Evolutionary conservation across 2,113 vertebrate genomes (phyloP), one percentile per base, ranked within the genome.

Genomic region (Drymodes brunneopygia): DNA sequence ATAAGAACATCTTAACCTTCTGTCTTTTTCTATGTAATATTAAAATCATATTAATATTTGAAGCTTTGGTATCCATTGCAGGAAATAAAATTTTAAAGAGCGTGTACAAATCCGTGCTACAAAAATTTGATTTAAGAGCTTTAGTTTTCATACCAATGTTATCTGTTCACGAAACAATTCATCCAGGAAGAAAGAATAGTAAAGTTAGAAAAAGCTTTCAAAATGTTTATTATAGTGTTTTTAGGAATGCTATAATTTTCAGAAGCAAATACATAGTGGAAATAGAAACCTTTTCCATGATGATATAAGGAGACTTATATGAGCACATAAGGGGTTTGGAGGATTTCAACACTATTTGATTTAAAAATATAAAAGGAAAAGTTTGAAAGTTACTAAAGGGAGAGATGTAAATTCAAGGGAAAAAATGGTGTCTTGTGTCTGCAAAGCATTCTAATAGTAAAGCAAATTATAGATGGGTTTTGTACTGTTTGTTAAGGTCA

Each of bases 31-130:
- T 69, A 83, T 95, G 91, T 58, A 96, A 91, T 96, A 97, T 94
- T 96, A 94, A 97, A 97, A 86, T 74, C 72, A 66, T 62, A 89
- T 97, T 96, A 95, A 97, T 96, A 96, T 95, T 97, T 97, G 89
- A 97, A 96, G 47, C 24, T 71, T 77, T 54, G 53, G 73, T 88
- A 92, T 81, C 86, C 82, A 91, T 78, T 94, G 83, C 20, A 5
- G 51, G 66, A 88, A 96, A 96, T 95, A 82, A 96, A 96, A 94
- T 66, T 96, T 95, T 97, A 88, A 97, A 94, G 62, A 90, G 14
- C 67, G 77, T 80, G 56, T 94, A 92, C 70, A 95, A 97, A 96
- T 84, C 58, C 73, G 22, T 64, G 48, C 33, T 65, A 71, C 31
- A 51, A 90, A 86, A 94, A 91, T 58, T 78, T 93, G 9, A 90